Evolutionary conservation across 2,113 vertebrate species (phyloP).

Genomic region (Callithrix jacchus): DNA sequence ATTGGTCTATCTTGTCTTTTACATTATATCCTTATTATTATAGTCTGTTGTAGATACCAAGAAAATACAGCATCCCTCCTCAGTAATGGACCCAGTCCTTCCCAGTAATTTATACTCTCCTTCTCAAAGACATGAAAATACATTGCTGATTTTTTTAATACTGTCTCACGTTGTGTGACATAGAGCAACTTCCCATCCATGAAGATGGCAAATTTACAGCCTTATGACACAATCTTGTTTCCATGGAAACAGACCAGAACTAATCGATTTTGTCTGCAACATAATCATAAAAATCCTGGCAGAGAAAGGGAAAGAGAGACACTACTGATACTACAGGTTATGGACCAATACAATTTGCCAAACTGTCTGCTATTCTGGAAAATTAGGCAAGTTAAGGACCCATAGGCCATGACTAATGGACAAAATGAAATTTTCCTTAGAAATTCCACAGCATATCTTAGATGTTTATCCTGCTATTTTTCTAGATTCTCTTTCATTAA

Average conservation of each 20-base stretch:
- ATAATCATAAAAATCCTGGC: constrained; percentile 51
- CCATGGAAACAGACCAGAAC: constrained; percentile 59
- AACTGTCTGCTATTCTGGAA: constrained; percentile 19
- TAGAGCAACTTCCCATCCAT: constrained; percentile 21
- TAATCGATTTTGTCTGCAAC: constrained; percentile 68
- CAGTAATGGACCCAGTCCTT: neutral
- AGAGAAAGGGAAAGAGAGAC: neutral
- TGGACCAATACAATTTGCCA: neutral
- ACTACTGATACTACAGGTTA: constrained; percentile 26
- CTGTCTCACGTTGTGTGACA: constrained; percentile 32
- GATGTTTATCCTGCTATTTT: constrained; percentile 21
- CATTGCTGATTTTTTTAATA: neutral
- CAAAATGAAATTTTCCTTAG: neutral
- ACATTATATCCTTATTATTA: neutral
- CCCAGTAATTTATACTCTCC: neutral
- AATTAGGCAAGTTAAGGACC: neutral
- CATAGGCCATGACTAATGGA: neutral
- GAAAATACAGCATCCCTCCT: neutral
- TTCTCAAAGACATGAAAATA: constrained; percentile 32
- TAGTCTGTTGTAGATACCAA: neutral
- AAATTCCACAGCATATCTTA: neutral
- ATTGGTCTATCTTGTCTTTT: neutral
- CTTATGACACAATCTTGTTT: constrained; percentile 54
- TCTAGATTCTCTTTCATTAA: constrained; percentile 27
- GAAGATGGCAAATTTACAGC: constrained; percentile 57